A percentile compares a stretch with the other conserved stretches of the same genome.
Evolutionary conservation across 2,797 vertebrate species (phyloP).

Genomic region (Phataginus tricuspis): DNA sequence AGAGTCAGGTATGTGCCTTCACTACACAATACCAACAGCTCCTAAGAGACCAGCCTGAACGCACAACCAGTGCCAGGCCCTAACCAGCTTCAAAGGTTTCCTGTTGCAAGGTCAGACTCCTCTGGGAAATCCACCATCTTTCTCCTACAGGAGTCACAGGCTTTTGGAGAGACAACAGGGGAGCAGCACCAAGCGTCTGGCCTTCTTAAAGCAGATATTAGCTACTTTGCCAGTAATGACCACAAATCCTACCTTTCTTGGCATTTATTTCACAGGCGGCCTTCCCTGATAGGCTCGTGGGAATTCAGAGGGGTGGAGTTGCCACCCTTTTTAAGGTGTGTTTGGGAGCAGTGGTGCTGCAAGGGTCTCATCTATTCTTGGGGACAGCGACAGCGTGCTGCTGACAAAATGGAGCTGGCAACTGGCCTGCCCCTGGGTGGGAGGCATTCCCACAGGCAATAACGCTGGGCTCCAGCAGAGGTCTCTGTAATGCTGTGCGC

Average conservation of each 20-base stretch:
- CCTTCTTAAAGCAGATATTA: slow-evolving; percentile 8
- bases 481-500: not conserved
- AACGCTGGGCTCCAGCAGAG: slow-evolving; percentile 40
- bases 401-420: not conserved
- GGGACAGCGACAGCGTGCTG: not conserved
- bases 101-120: not conserved
- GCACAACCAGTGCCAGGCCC: not conserved
- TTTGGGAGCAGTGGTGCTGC: not conserved
- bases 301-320: not conserved
- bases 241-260: not conserved
- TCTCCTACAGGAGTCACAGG: not conserved
- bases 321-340: not conserved
- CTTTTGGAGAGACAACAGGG: not conserved
- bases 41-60: not conserved
- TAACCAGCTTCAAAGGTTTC: not conserved
- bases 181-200: not conserved
- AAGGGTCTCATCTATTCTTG: not conserved
- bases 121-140: not conserved
- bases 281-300: not conserved
- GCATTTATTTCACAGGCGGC: not conserved
- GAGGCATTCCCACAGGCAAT: not conserved
- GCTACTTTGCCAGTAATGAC: not conserved
- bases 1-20: not conserved
- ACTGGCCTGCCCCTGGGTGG: not conserved
- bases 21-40: not conserved